Base-by-base conservation (phyloP, 2,888 invertebrate genomes). In the Acrobasis repandana region DNA sequence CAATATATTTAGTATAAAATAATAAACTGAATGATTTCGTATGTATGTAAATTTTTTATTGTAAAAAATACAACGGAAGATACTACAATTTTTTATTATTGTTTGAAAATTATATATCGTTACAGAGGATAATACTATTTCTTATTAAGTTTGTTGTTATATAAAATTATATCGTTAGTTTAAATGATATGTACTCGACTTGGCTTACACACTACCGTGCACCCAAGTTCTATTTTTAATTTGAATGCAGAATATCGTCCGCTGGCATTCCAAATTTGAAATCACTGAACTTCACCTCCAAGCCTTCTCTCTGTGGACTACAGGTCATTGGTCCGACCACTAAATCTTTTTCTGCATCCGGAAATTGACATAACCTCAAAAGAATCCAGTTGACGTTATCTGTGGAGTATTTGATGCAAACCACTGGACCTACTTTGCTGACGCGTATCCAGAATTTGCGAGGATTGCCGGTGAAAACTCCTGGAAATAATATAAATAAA, bases 321-420 rank as follows among this genome's bases (percentile, higher is more conserved):
- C 90, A 89, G 20, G 82, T 74, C 85, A 88, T 82, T 0, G 77
- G 80, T 0, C 89, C 89, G 0, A 86, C 82, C 10, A 84, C 4
- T 71, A 64, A 72, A 81, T 0, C 69, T 74, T 34, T 15, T 0
- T 74, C 71, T 0, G 67, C 64, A 9, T 60, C 10, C 1, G 76
- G 74, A 61, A 89, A 85, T 0, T 79, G 70, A 33, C 85, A 80
- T 11, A 90, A 65, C 33, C 90, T 69, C 9, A 90, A 65, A 3
- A 89, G 65, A 1, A 50, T 71, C 90, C 90, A 90, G 0, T 57
- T 71, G 9, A 64, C 51, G 15, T 80, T 79, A 56, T 90, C 86
- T 1, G 65, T 70, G 14, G 90, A 89, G 56, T 88, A 90, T 65
- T 90, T 90, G 6, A 89, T 76, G 60, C 85, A 84, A 0, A 86